Evolutionary conservation across 2,113 vertebrate species (phyloP).

Genomic region (Phoxinus phoxinus): DNA sequence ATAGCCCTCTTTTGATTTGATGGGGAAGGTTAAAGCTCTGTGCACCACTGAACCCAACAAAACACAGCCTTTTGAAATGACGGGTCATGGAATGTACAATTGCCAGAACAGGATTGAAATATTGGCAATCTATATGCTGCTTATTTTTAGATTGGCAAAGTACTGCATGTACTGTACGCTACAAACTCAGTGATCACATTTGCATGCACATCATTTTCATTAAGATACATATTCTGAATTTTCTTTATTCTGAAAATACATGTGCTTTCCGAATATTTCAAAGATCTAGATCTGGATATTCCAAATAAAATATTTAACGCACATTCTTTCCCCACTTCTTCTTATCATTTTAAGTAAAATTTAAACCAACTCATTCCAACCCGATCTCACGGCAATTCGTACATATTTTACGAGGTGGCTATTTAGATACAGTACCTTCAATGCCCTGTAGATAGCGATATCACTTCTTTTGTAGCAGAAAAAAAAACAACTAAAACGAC

Average conservation of each 20-base stretch:
- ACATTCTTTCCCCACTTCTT: background rate
- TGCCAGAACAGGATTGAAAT: background rate
- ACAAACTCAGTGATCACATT: background rate
- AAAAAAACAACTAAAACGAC: too few species aligned
- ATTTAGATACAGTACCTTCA: too few species aligned
- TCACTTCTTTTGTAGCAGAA: too few species aligned
- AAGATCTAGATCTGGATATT: background rate
- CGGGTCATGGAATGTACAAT: background rate
- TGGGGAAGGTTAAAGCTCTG: background rate
- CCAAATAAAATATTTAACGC: background rate
- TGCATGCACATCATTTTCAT: background rate
- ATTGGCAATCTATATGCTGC: conserved; percentile 17
- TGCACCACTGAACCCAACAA: background rate
- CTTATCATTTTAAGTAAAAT: background rate
- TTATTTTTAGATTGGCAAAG: background rate
- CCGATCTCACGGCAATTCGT: too few species aligned
- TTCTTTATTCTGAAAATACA: background rate
- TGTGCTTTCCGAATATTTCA: too few species aligned
- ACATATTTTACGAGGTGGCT: too few species aligned
- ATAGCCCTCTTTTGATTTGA: too few species aligned
- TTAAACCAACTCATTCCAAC: background rate
- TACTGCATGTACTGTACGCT: background rate
- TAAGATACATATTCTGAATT: background rate
- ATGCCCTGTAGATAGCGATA: too few species aligned
- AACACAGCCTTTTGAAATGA: background rate